Evolutionary conservation across 2,113 vertebrate genomes (phyloP), one percentile per base, ranked within the genome.

Genomic region (Phalacrocorax brasilianus): DNA sequence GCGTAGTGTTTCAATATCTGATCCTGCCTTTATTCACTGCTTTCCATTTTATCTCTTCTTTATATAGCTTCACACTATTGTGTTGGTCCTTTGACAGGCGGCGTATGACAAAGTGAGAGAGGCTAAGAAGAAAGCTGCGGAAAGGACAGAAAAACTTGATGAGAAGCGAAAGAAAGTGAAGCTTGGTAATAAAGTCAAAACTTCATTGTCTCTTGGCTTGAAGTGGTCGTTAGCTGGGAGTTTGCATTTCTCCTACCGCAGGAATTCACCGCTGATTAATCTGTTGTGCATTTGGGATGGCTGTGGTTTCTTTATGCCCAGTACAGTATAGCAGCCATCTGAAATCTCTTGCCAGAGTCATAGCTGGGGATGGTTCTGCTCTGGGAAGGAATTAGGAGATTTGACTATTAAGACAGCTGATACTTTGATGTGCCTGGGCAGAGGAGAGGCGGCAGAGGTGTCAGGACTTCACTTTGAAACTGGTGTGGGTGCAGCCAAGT

Each of bases 111-210:
- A 97, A 82, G 98, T 99, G 77, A 97, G 98, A 40, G 98, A 97
- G 95, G 99, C 99, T 4, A 99, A 98, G 98, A 99, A 98, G 93
- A 99, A 99, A 93, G 99, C 99, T 8, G 99, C 99, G 88, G 99
- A 99, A 93, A 98, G 99, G 96, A 99, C 98, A 72, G 97, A 97
- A 40, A 99, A 98, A 75, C 98, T 99, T 21, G 99, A 99, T 76
- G 99, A 98, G 83, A 99, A 98, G 91, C 98, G 99, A 67, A 99
- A 99, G 97, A 99, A 99, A 98, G 99, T 99, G 33, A 99, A 99
- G 87, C 98, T 99, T n/a, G 99, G 99, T 99, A 96, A 98, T 97
- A 8, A 77, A 65, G 52, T 26, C 9, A 42, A 47, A n/a, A 27
- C n/a, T 74, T 78, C 4, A 0, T 10, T 0, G 45, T 56, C 28